phyloP scores from a whole-genome alignment of 2,888 invertebrate species.

The Tholera decimalis region DNA sequence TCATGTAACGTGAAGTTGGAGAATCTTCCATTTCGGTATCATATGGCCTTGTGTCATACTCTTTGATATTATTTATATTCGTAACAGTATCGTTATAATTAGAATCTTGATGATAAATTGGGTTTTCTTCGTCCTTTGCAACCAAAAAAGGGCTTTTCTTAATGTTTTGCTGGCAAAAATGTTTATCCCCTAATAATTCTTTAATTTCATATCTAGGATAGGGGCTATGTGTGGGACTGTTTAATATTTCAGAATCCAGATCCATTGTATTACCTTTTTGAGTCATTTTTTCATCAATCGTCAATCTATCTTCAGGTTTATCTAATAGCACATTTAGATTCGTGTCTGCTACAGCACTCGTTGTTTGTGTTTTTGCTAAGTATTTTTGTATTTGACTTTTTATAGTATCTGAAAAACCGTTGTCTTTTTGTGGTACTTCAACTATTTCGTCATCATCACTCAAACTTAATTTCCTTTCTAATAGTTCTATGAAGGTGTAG shows the following conservation, averaged over 20 bases:
- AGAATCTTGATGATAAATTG: not conserved
- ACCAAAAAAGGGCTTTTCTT: not conserved
- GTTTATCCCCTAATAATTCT: slow-evolving; percentile 47
- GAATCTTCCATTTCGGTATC: not conserved
- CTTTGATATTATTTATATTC: not conserved
- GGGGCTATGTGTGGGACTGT: not conserved
- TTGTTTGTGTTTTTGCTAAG: slow-evolving; percentile 69
- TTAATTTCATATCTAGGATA: slow-evolving; percentile 53
- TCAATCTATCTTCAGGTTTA: slow-evolving; percentile 10
- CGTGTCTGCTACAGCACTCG: slow-evolving; percentile 46
- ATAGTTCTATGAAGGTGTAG: slow-evolving; percentile 77
- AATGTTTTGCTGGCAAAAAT: not conserved
- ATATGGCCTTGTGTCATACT: not conserved
- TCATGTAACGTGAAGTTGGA: not conserved
- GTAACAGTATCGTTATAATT: not conserved
- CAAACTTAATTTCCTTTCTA: slow-evolving; percentile 73
- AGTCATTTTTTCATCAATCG: not conserved
- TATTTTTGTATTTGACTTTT: slow-evolving; percentile 78
- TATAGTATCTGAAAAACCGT: slow-evolving; percentile 79
- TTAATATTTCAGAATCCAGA: slow-evolving; percentile 3
- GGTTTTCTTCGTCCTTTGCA: not conserved
- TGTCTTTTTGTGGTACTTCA: slow-evolving; percentile 42
- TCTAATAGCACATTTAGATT: slow-evolving; percentile 61
- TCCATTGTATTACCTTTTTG: slow-evolving; percentile 7
- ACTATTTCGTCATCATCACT: slow-evolving; percentile 68